Evolutionary conservation across 2,888 invertebrate genomes (phyloP), one percentile per base, ranked within the genome.

Genomic region (Antheraea yamamai): DNA sequence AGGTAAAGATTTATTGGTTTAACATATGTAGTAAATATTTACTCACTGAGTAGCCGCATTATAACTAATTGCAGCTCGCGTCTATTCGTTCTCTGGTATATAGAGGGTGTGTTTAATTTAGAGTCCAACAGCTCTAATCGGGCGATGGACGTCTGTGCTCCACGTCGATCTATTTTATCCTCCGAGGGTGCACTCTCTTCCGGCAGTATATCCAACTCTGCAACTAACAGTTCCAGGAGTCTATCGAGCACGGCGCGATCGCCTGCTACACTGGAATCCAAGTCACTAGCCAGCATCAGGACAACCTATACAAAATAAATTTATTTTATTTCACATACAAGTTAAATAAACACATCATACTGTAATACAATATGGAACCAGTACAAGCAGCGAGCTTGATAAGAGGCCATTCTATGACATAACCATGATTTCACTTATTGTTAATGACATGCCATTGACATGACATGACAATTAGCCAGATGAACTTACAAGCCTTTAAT

Each of bases 31-130:
- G 23, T 12, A 61, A 61, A 61, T 3, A 76, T 51, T 55, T 58
- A 96, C 96, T 96, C 94, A 96, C 98, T 98, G 72, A 99, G 95
- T 52, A 99, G 95, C 76, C 98, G 96, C 96, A 99, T 97, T 77
- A 98, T 96, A 55, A 99, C 97, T 16, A 99, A 95, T 87, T 98
- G 98, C 76, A 98, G 97, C 93, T 99, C 99, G 77, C 97, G 95
- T 78, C 96, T 96, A 77, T 97, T 96, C 51, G 96, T 97, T 73
- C 98, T 96, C 74, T 96, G 95, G 80, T 96, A 95, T 77, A 96
- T 94, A 0, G 96, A 95, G 80, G 95, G 94, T 76, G 90, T 88
- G 81, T 78, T 87, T 77, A 98, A 87, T 87, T 97, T 97, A 0
- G 96, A 96, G 6, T 98, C 96, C 20, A 98, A 92, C 51, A 97